Evolutionary conservation across 1,140 invertebrate genomes (phyloP).

Genomic region (Metopolophium dirhodum): DNA sequence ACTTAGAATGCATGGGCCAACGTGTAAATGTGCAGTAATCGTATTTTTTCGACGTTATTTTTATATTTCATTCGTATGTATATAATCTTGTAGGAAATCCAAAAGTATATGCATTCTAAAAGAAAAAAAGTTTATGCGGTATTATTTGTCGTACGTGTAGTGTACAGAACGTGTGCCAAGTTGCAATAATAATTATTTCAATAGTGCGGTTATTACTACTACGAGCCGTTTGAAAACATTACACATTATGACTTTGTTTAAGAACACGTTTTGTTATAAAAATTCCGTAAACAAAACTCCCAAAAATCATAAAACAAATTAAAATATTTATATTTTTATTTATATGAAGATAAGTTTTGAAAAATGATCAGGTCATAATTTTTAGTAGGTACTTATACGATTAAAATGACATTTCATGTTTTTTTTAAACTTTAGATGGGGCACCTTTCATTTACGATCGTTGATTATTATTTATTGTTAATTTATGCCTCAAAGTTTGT

Average conservation of each 20-base stretch:
- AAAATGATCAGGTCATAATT: constrained; percentile 12
- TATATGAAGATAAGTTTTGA: not conserved
- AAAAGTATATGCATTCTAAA: not conserved
- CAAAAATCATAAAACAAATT: not conserved
- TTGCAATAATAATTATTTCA: constrained; percentile 39
- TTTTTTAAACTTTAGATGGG: constrained; percentile 14
- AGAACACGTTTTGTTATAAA: not conserved
- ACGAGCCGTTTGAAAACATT: not conserved
- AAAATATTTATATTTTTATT: not conserved
- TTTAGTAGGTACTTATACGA: constrained; percentile 27
- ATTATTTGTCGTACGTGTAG: not conserved
- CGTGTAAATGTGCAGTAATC: not conserved
- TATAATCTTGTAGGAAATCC: not conserved
- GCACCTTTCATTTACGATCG: constrained; percentile 35
- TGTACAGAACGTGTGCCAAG: constrained; percentile 13
- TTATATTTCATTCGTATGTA: not conserved
- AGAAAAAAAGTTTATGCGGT: not conserved
- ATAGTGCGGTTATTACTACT: not conserved
- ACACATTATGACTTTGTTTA: not conserved
- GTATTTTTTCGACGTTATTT: not conserved
- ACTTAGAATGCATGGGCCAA: not conserved
- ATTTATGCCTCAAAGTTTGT: constrained; percentile 38
- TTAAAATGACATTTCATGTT: not conserved
- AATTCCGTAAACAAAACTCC: not conserved
- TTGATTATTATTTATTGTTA: constrained; percentile 47